These are phyloP conservation scores for Platerodrilus igneus DNA, from an alignment of 2,888 invertebrate genomes.

Conservation along the genomic window DNA sequence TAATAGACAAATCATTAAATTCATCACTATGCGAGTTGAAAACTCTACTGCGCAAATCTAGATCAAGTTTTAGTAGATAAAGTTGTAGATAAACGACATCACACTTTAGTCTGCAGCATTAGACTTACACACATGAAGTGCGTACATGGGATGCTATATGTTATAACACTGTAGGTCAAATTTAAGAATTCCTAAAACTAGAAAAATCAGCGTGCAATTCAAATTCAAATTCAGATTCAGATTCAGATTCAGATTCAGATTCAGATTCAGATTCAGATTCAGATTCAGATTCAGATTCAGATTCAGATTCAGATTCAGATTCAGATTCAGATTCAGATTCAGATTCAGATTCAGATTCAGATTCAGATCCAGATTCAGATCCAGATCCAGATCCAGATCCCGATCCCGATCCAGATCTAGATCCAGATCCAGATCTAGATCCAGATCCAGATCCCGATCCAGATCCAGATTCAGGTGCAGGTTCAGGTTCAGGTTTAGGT, in stretches of 20 bases:
- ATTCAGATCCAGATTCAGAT: slow-evolving; percentile 39
- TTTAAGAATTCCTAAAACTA: too few relatives aligned
- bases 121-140: too few relatives aligned
- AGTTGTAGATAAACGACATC: too few relatives aligned
- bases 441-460: slow-evolving; percentile 37
- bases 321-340: slow-evolving; percentile 36
- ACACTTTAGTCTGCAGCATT: too few relatives aligned
- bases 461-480: slow-evolving; percentile 33
- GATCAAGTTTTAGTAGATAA: too few relatives aligned
- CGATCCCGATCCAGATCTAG: slow-evolving; percentile 37
- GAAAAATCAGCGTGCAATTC: too few relatives aligned
- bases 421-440: slow-evolving; percentile 35
- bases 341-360: slow-evolving; percentile 36
- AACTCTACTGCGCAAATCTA: too few relatives aligned
- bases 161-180: too few relatives aligned
- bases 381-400: slow-evolving; percentile 38
- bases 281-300: slow-evolving; percentile 37
- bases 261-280: slow-evolving; percentile 38
- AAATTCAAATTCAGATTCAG: too few relatives aligned
- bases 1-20: too few relatives aligned
- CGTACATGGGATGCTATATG: too few relatives aligned
- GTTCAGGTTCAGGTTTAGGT: slow-evolving; percentile 37
- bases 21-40: too few relatives aligned
- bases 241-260: slow-evolving; percentile 37
- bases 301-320: slow-evolving; percentile 34